Conservation (phyloP, 2,888 invertebrate genomes). For the Metallyticus violacea region DNA sequence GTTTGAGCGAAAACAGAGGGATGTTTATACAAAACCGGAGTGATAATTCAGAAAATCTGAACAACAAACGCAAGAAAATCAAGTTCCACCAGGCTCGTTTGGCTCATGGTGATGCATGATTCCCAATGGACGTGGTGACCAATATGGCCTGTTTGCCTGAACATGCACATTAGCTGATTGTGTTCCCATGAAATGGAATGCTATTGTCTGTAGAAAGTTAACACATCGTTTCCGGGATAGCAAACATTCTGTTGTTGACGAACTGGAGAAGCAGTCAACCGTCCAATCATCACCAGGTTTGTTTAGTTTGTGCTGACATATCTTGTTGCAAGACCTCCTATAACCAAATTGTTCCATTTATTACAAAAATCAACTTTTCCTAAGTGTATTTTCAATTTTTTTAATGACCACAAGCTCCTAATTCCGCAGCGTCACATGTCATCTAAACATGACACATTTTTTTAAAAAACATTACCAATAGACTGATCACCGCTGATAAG, state of each 20-base stretch:
- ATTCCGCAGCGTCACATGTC: background rate
- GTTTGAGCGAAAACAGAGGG: too few species aligned
- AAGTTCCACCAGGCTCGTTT: background rate
- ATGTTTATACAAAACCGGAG: too few species aligned
- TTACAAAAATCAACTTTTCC: background rate
- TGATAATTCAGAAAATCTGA: background rate
- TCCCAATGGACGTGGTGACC: background rate
- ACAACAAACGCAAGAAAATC: background rate
- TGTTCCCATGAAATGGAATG: background rate
- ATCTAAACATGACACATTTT: background rate
- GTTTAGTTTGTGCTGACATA: too few species aligned
- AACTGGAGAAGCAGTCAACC: too few species aligned
- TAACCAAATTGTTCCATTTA: background rate
- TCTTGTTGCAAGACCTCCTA: too few species aligned
- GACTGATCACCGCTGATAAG: too few species aligned
- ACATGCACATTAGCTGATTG: background rate
- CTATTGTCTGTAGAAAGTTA: background rate
- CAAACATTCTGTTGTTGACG: background rate
- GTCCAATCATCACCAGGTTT: too few species aligned
- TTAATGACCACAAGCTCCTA: background rate
- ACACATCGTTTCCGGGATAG: background rate
- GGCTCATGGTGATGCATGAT: background rate
- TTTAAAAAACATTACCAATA: too few species aligned
- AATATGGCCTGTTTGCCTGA: background rate
- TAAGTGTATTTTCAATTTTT: background rate